Conservation (phyloP, 2,113 vertebrate species). For the Canis aureus region DNA sequence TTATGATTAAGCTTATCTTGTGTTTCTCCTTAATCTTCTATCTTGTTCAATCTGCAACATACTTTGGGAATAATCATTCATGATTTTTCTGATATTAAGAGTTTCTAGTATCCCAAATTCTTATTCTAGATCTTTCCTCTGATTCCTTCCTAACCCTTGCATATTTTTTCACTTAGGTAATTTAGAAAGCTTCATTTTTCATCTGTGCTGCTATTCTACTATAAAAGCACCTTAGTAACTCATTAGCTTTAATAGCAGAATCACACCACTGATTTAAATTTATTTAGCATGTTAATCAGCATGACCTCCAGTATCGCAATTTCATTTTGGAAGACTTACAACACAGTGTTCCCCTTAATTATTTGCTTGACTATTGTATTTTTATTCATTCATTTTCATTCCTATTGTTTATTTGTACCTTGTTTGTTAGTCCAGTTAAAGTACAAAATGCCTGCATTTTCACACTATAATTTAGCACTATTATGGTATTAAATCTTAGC, state of each 20-base stretch:
- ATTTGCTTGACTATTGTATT: constrained; percentile 35
- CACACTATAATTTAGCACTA: constrained; percentile 11
- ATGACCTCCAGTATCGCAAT: not conserved
- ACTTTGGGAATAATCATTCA: not conserved
- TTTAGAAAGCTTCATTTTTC: not conserved
- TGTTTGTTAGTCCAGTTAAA: constrained; percentile 28
- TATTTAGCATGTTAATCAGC: constrained; percentile 55
- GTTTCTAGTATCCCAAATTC: not conserved
- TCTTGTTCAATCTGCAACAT: not conserved
- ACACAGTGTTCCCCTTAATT: not conserved
- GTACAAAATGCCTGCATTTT: constrained; percentile 18
- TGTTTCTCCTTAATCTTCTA: not conserved
- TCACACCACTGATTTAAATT: constrained; percentile 14
- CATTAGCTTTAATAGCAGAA: constrained; percentile 30
- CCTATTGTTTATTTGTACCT: not conserved
- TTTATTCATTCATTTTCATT: constrained; percentile 35
- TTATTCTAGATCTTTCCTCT: not conserved
- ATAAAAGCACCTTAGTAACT: constrained; percentile 16
- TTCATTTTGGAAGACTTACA: constrained; percentile 58
- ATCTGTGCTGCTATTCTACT: not conserved
- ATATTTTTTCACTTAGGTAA: not conserved
- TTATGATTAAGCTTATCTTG: not conserved
- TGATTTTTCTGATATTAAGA: not conserved
- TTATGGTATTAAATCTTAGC: not conserved
- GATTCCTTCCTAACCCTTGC: not conserved